Conservation (phyloP, 2,888 invertebrate genomes). For the Leucania comma region DNA sequence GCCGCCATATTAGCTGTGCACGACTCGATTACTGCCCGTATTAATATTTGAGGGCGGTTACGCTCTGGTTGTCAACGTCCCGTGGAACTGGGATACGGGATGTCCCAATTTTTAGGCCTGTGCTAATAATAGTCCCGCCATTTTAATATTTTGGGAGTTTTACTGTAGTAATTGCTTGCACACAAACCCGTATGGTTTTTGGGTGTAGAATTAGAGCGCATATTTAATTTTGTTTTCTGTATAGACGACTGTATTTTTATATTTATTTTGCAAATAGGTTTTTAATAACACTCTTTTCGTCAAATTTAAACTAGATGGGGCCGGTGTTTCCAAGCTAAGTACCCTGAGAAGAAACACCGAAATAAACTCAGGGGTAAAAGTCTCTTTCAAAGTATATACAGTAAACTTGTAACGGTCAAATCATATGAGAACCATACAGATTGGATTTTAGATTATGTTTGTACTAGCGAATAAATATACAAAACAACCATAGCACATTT, state of each 20-base stretch:
- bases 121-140: slow-evolving; percentile 30
- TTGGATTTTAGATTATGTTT: neutral
- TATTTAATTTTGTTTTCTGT: slow-evolving; percentile 1
- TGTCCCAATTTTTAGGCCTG: slow-evolving; percentile 42
- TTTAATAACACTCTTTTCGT: no score
- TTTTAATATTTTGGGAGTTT: slow-evolving; percentile 38
- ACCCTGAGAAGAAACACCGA: no score
- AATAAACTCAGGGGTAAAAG: no score
- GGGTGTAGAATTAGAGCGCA: neutral
- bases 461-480: slow-evolving; percentile 5
- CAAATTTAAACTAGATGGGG: no score
- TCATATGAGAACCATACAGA: no score
- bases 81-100: slow-evolving; percentile 40
- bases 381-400: no score
- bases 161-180: slow-evolving; percentile 10
- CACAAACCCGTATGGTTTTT: slow-evolving; percentile 4
- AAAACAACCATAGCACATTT: slow-evolving; percentile 17
- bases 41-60: slow-evolving; percentile 54
- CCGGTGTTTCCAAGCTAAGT: no score
- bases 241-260: neutral
- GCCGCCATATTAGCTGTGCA: slow-evolving; percentile 24
- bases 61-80: slow-evolving; percentile 41
- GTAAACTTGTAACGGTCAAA: no score
- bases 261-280: neutral
- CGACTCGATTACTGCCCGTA: slow-evolving; percentile 44